These are phyloP conservation scores for Chalcis sispes DNA, from an alignment of 2,888 invertebrate species.

Conservation along the genomic window DNA sequence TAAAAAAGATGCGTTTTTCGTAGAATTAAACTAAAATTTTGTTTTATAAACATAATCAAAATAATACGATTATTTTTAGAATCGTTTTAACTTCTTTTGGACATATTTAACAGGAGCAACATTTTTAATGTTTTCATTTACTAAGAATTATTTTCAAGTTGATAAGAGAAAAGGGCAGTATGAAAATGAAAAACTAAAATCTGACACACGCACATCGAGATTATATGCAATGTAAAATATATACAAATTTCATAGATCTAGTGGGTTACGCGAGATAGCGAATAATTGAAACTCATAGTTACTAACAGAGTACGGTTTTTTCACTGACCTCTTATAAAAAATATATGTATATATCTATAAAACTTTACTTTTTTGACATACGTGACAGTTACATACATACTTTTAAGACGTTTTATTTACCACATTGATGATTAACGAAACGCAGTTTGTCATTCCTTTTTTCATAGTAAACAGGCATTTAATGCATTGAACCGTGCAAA, in stretches of 20 bases:
- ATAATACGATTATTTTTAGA: conserved; percentile 14
- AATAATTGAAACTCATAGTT: conserved; percentile 28
- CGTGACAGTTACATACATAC: conserved; percentile 61
- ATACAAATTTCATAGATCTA: conserved; percentile 52
- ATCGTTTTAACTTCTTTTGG: conserved; percentile 32
- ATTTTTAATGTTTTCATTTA: conserved; percentile 23
- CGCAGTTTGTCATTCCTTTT: neutral
- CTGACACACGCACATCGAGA: conserved; percentile 44
- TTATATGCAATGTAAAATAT: conserved; percentile 53
- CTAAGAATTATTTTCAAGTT: conserved; percentile 16
- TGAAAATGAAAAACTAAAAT: conserved; percentile 56
- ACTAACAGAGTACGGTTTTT: conserved; percentile 27
- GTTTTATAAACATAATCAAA: conserved; percentile 21
- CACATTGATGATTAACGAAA: conserved; percentile 25
- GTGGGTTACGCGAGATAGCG: conserved; percentile 28
- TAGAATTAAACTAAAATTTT: conserved; percentile 24
- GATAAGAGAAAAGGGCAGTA: conserved; percentile 30
- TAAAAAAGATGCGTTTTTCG: conserved; percentile 36
- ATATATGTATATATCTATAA: conserved; percentile 61
- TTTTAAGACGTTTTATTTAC: conserved; percentile 48
- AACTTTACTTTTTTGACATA: conserved; percentile 62
- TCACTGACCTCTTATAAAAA: conserved; percentile 64
- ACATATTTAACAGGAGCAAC: conserved; percentile 19
- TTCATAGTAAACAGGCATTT: conserved; percentile 12
- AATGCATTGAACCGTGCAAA: conserved; percentile 7